Evolutionary conservation across 2,113 vertebrate genomes (phyloP).

Genomic region (Limnothrissa miodon): DNA sequence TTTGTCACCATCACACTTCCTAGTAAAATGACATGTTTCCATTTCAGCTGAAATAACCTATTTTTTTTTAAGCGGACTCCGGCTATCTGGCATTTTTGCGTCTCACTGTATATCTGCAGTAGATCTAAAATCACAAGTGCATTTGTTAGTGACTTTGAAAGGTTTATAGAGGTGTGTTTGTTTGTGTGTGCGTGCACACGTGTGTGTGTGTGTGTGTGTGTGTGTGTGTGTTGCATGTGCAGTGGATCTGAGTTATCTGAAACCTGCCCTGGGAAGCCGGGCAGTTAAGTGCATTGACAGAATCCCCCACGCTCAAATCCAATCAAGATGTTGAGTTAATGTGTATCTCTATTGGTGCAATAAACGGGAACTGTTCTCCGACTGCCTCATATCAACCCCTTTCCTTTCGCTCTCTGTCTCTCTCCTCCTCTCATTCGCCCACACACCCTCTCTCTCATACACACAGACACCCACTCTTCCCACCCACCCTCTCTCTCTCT

Average conservation of each 20-base stretch:
- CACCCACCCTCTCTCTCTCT: conserved; percentile 9
- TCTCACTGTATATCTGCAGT: neutral
- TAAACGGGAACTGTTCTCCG: conserved; percentile 17
- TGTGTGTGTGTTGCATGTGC: conserved; percentile 25
- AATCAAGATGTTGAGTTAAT: conserved; percentile 39
- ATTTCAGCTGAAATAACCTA: neutral
- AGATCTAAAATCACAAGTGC: neutral
- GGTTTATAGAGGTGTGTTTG: conserved; percentile 35
- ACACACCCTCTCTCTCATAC: neutral
- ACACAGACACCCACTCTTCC: neutral
- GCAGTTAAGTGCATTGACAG: conserved; percentile 40
- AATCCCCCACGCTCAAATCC: conserved; percentile 38
- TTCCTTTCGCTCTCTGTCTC: neutral
- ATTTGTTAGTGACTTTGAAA: neutral
- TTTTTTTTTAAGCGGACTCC: neutral
- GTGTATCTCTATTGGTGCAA: conserved; percentile 37
- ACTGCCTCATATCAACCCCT: conserved; percentile 6
- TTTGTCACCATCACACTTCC: neutral
- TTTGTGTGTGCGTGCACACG: conserved; percentile 35
- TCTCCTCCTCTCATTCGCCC: neutral
- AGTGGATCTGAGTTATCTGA: conserved; percentile 43
- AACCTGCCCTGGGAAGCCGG: conserved; percentile 22
- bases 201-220: neutral
- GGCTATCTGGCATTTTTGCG: neutral
- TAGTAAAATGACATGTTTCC: neutral